phyloP scores from a whole-genome alignment of 2,113 vertebrate species.

The Crotophaga sulcirostris region DNA sequence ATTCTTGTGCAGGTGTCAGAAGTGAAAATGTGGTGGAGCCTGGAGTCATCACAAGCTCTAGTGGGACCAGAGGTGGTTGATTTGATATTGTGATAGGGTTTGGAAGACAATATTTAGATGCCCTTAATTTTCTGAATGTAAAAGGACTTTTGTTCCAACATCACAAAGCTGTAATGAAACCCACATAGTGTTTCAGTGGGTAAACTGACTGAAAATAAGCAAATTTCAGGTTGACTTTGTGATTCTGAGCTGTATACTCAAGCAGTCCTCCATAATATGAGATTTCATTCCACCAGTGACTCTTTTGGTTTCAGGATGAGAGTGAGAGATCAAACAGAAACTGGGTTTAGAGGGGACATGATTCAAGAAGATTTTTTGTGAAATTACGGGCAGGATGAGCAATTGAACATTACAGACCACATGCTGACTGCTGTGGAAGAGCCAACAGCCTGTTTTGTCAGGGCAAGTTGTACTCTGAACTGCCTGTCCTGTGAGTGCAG shows the following conservation, averaged over 20 bases:
- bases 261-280: background rate
- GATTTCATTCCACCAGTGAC: background rate
- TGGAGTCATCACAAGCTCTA: background rate
- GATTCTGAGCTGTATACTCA: background rate
- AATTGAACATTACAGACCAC: background rate
- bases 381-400: background rate
- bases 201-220: background rate
- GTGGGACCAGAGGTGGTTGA: background rate
- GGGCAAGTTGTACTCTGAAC: background rate
- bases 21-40: background rate
- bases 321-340: background rate
- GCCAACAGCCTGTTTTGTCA: background rate
- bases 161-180: background rate
- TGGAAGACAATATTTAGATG: background rate
- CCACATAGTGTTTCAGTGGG: background rate
- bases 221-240: background rate
- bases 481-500: background rate
- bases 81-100: background rate
- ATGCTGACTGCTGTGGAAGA: background rate
- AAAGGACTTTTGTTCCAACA: background rate
- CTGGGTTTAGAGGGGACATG: background rate
- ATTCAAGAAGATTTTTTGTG: background rate
- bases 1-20: conserved; percentile 39
- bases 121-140: background rate
- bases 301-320: background rate